Base-by-base conservation (phyloP, 30 jellyfish, hydroid and myxozoan genomes). In the Phacellophora camtschatica region DNA sequence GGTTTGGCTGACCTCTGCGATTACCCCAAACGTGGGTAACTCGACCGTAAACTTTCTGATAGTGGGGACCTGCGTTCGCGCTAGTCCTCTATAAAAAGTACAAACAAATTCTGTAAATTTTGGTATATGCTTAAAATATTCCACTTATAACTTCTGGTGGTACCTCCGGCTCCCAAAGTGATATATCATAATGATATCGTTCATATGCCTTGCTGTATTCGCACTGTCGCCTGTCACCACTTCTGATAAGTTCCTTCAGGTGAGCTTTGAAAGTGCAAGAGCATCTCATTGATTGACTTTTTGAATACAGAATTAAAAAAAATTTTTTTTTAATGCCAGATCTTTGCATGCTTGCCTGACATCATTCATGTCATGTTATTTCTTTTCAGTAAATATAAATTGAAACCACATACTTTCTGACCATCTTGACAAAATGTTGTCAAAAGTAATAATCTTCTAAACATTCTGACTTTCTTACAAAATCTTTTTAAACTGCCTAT, bases 1-100 rank as follows among this genome's bases (percentile, higher is more conserved):
- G 76, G 73, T 71, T 71, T 66, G 74, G 85, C 85, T 71, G 85
- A 71, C 85, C 79, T 49, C 85, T 71, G 85, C 55, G 75, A 71
- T 71, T 71, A 71, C 75, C 76, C 51, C 76, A 71, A 50, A 71
- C 76, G 85, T 71, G 51, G 76, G 85, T 71, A 71, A 71, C 71
- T 56, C 71, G 41, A 29, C 71, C 22, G 71, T 56, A 56, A 12
- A 56, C n/a, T 56, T 56, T 56, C 71, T 56, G 71, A n/a, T 56
- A 56, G 41, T 29, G 71, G 71, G 41, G 58, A 56, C 71, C 77
- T 64, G 56, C 77, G 27, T 24, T 28, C 27, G 77, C 57, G 56
- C 77, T 35, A 24, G 58, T 35, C 77, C 56, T 19, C 39, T 55
- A 11, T 18, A n/a, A n/a, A n/a, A n/a, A n/a, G n/a, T n/a, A n/a